Conservation (phyloP, 2,888 invertebrate species). For the Amblyjoppa proteus region DNA sequence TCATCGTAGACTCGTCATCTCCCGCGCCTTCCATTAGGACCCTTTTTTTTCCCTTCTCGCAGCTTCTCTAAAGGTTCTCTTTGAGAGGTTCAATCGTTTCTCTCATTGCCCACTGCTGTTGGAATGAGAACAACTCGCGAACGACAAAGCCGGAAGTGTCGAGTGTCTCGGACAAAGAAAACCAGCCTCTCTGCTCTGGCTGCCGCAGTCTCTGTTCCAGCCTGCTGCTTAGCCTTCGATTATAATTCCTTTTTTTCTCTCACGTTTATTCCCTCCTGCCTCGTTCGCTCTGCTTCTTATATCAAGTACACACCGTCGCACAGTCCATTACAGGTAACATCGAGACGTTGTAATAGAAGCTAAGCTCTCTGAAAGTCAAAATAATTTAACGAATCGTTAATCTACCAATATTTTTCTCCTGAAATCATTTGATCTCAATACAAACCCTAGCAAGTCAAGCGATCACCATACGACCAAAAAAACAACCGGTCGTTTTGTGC, state of each 20-base stretch:
- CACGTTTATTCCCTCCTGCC: not conserved
- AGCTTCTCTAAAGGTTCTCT: conserved; percentile 73
- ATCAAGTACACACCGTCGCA: not conserved
- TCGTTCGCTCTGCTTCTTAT: not conserved
- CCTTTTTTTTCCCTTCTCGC: conserved; percentile 66
- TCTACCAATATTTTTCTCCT: not conserved
- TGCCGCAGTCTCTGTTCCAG: conserved; percentile 1
- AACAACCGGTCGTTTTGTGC: no score
- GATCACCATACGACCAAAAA: no score
- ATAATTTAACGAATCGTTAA: conserved; percentile 16
- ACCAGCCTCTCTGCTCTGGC: conserved; percentile 3
- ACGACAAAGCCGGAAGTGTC: conserved; percentile 55
- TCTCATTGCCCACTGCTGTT: conserved; percentile 70
- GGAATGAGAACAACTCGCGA: conserved; percentile 21
- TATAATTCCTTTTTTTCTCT: conserved; percentile 24
- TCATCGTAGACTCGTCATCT: conserved; percentile 42
- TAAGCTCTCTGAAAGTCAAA: not conserved
- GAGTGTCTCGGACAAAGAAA: conserved; percentile 57
- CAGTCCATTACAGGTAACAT: not conserved
- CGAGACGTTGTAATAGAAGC: not conserved
- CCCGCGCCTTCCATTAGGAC: conserved; percentile 74
- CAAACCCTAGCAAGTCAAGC: no score
- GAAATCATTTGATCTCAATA: not conserved
- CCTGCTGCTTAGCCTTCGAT: conserved; percentile 30
- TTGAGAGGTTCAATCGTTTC: conserved; percentile 77